Evolutionary conservation across 2,113 vertebrate species (phyloP).

Genomic region (Glaucomys volans): DNA sequence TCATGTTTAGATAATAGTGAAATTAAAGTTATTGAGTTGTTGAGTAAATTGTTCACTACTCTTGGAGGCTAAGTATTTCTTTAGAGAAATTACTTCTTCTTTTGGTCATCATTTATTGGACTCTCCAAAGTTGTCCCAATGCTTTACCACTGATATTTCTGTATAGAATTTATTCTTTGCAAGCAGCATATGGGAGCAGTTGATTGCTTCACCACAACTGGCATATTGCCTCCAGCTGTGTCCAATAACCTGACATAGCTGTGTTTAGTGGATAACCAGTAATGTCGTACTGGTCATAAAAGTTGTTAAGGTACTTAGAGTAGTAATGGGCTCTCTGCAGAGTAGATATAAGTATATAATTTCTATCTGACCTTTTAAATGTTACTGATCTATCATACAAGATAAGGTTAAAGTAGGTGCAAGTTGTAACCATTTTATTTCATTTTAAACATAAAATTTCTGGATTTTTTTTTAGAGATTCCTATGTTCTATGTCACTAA

Average conservation of each 20-base stretch:
- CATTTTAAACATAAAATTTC: background rate
- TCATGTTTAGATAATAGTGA: background rate
- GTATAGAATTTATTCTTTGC: conserved; percentile 1
- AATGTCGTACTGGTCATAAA: conserved; percentile 64
- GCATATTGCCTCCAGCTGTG: conserved; percentile 57
- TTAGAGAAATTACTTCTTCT: background rate
- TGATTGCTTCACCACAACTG: conserved; percentile 62
- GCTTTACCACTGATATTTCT: background rate
- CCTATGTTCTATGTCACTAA: background rate
- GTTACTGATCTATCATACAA: background rate
- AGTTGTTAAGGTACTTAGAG: conserved; percentile 66
- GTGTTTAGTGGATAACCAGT: conserved; percentile 55
- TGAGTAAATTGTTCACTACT: background rate
- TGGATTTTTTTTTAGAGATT: background rate
- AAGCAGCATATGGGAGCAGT: conserved; percentile 52
- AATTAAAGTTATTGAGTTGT: background rate
- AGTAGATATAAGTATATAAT: conserved; percentile 42
- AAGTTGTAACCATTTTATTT: conserved; percentile 2
- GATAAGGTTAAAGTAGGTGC: conserved; percentile 41
- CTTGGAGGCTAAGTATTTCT: background rate
- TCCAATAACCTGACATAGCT: conserved; percentile 58
- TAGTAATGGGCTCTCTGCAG: conserved; percentile 60
- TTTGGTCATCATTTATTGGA: background rate
- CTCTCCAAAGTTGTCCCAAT: background rate
- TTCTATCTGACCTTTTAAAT: conserved; percentile 62